A percentile compares a stretch with the other conserved stretches of the same genome.
phyloP scores from a whole-genome alignment of 2,888 invertebrate species.

The Caradrina clavipalpis region DNA sequence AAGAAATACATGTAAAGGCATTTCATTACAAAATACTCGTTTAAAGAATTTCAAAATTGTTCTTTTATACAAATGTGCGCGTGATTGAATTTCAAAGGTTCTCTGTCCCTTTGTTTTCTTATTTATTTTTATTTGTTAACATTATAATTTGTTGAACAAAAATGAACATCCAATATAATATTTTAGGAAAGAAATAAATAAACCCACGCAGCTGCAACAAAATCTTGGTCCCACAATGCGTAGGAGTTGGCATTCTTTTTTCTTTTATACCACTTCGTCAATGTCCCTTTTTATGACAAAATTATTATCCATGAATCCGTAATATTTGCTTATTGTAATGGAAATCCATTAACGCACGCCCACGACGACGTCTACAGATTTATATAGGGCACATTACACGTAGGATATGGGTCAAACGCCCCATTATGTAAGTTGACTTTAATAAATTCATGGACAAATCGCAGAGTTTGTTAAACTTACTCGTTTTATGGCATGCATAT shows the following conservation, averaged over 20 bases:
- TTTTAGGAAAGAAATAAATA: conserved; percentile 35
- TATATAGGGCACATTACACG: conserved; percentile 59
- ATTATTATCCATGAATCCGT: conserved; percentile 65
- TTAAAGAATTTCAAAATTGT: conserved; percentile 37
- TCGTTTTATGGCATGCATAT: conserved; percentile 31
- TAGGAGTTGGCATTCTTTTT: conserved; percentile 53
- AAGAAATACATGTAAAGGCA: conserved; percentile 30
- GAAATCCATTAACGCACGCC: conserved; percentile 79
- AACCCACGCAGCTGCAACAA: conserved; percentile 50
- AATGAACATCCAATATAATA: conserved; percentile 27
- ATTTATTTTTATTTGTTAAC: conserved; percentile 21
- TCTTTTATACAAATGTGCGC: conserved; percentile 38
- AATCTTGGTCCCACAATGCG: conserved; percentile 44
- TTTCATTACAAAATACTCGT: conserved; percentile 10
- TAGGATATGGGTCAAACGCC: conserved; percentile 59
- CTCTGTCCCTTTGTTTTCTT: conserved; percentile 29
- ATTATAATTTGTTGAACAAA: conserved; percentile 22
- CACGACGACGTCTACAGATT: conserved; percentile 64
- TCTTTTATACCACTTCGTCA: conserved; percentile 50
- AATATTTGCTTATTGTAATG: conserved; percentile 75
- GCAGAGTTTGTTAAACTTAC: conserved; percentile 38
- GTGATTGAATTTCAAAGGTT: conserved; percentile 42
- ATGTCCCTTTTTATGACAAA: conserved; percentile 66
- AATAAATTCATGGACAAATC: conserved; percentile 44
- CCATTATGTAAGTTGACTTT: conserved; percentile 57